Evolutionary conservation across 2,797 vertebrate species (phyloP).

Genomic region (Numenius phaeopus): DNA sequence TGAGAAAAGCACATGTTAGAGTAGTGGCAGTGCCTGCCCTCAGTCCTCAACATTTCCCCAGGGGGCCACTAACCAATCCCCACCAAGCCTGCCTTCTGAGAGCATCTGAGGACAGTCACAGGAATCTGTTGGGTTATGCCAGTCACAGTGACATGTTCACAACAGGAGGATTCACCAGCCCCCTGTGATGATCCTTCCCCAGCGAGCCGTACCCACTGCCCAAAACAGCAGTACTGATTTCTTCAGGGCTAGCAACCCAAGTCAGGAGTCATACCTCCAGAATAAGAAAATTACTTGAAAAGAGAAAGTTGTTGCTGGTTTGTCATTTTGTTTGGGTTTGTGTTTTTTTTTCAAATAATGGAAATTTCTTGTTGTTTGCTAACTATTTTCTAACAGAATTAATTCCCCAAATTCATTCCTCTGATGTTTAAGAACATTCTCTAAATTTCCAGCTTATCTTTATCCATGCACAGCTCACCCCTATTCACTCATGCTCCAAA

Average conservation of each 20-base stretch:
- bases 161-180: neutral
- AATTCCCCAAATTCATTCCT: neutral
- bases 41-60: neutral
- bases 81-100: neutral
- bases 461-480: conserved; percentile 1
- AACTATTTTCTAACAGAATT: neutral
- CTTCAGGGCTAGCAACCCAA: neutral
- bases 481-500: conserved; percentile 45
- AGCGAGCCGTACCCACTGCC: too few relatives aligned
- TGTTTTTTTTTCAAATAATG: neutral
- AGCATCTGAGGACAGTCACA: neutral
- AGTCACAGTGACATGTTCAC: too few relatives aligned
- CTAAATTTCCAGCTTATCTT: conserved; percentile 36
- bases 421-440: conserved; percentile 34
- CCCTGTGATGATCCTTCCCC: neutral
- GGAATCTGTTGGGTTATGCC: neutral
- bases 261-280: neutral
- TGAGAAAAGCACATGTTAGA: neutral
- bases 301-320: neutral
- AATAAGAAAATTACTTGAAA: neutral
- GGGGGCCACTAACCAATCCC: neutral
- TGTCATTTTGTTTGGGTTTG: neutral
- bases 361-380: neutral
- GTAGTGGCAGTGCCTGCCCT: too few relatives aligned
- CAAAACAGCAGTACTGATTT: too few relatives aligned